Percentiles rank a stretch among this genome's conserved stretches.
phyloP scores from a whole-genome alignment of 2,888 invertebrate species.

The Andrena trimmerana region DNA sequence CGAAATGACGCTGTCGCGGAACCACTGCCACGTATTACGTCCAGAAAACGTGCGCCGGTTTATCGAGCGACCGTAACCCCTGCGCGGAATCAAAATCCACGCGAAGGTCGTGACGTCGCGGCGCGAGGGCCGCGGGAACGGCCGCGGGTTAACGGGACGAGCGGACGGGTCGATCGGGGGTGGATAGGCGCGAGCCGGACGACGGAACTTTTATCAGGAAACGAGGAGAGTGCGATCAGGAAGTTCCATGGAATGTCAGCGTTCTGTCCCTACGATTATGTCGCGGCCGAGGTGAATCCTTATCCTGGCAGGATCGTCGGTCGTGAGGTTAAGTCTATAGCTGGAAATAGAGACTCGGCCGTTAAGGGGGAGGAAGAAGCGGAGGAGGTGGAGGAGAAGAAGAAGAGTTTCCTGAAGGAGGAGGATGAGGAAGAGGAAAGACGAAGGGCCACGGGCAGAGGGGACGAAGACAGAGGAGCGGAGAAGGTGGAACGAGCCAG shows the following conservation, averaged over 20 bases:
- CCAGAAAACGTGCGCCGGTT: constrained; percentile 12
- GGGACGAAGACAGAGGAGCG: constrained; percentile 20
- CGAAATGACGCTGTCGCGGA: constrained; percentile 25
- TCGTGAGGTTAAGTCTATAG: constrained; percentile 73
- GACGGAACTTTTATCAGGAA: constrained; percentile 62
- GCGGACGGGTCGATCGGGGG: constrained; percentile 15
- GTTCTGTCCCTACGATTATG: constrained; percentile 70
- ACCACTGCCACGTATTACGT: constrained; percentile 5
- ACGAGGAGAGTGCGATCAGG: constrained; percentile 63
- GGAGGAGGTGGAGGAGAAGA: constrained; percentile 10
- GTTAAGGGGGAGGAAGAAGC: constrained; percentile 4
- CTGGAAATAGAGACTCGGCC: constrained; percentile 60
- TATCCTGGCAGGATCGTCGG: constrained; percentile 73
- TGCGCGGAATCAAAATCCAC: constrained; percentile 50
- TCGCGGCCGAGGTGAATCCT: constrained; percentile 69
- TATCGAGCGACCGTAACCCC: constrained; percentile 33
- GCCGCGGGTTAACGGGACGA: constrained; percentile 61
- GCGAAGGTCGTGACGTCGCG: constrained; percentile 59
- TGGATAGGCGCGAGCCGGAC: constrained; percentile 6
- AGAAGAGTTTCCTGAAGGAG: neutral
- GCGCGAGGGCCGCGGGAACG: constrained; percentile 30
- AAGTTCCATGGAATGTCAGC: constrained; percentile 70
- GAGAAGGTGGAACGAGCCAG: constrained; percentile 27
- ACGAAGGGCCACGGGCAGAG: neutral
- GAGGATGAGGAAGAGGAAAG: neutral